Base-by-base conservation (phyloP, 2,888 invertebrate species). In the Caenorhabditis sp. region DNA sequence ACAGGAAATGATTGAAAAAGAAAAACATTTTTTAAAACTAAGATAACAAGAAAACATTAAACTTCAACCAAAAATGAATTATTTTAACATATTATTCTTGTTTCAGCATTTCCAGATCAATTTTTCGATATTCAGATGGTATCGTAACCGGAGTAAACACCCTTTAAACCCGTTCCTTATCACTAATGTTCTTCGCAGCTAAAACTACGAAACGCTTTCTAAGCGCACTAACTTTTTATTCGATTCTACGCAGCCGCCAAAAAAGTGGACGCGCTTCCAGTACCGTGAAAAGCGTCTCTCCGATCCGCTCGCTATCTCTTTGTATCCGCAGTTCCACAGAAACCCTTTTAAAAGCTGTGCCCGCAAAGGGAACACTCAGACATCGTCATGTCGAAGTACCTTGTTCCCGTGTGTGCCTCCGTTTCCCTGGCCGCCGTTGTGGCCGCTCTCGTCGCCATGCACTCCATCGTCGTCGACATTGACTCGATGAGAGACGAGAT, bases 381-480 rank as follows among this genome's bases (percentile, higher is more conserved):
- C 32, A 22, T 9, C 30, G 59, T 13, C 13, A 81, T 81, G 81
- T 70, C 81, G 2, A 78, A 78, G 11, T 79, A 76, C 46, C 61
- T 77, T 27, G 74, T 82, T 62, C 79, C 81, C 71, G 75, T 82
- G 13, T 79, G 79, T 32, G 79, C 81, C 41, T 72, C 78, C 9
- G 63, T 73, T 39, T 78, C 80, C 8, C 73, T 83, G 39, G 62
- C 58, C 15, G 80, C 78, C 46, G 80, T 83, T 11, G 45, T 78
- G 9, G 71, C 76, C 41, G 77, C 81, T 26, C 71, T 83, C 7
- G 39, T 82, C 24, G 72, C 68, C 53, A 83, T 83, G 73, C 68
- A 77, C 26, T 75, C 71, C 26, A 81, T 83, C 55, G 80, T 83
- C 61, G 62, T 73, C 43, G 81, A 83, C 24, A 80, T 83, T 27